These are phyloP conservation scores for Coreoperca whiteheadi DNA, from an alignment of 2,113 vertebrate genomes.

Conservation along the genomic window DNA sequence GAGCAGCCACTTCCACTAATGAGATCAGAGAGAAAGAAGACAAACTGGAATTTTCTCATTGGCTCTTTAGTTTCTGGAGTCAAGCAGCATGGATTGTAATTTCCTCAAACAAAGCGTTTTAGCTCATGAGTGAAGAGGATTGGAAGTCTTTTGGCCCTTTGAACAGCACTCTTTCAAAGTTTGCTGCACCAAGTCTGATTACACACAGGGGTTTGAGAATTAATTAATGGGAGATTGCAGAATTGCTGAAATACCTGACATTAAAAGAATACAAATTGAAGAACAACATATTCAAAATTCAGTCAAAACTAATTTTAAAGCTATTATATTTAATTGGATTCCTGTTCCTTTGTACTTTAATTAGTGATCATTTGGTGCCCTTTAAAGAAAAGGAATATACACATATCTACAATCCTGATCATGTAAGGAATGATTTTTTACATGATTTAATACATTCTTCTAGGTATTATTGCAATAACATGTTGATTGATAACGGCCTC, in stretches of 20 bases:
- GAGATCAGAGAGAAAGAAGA: constrained; percentile 47
- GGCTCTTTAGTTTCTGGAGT: constrained; percentile 35
- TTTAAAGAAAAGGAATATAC: not conserved
- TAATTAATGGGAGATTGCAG: not conserved
- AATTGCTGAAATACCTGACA: not conserved
- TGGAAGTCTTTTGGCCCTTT: constrained; percentile 9
- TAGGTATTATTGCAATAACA: not conserved
- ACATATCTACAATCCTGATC: not conserved
- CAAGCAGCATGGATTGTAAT: constrained; percentile 31
- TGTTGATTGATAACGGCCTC: not conserved
- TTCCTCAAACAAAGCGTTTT: constrained; percentile 41
- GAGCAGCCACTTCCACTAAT: constrained; percentile 45
- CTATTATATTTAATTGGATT: not conserved
- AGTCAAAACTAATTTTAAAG: not conserved
- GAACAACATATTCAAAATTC: not conserved
- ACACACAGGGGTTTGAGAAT: not conserved
- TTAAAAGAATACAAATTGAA: not conserved
- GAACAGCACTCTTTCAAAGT: constrained; percentile 6
- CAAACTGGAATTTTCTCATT: constrained; percentile 55
- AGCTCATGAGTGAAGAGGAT: constrained; percentile 15
- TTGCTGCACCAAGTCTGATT: not conserved
- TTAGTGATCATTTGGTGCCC: not conserved
- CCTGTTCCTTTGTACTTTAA: not conserved
- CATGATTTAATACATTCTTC: not conserved
- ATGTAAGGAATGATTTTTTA: too few species aligned